Evolutionary conservation across 2,888 invertebrate genomes (phyloP), one percentile per base, ranked within the genome.

Genomic region (Caenorhabditis sp.): DNA sequence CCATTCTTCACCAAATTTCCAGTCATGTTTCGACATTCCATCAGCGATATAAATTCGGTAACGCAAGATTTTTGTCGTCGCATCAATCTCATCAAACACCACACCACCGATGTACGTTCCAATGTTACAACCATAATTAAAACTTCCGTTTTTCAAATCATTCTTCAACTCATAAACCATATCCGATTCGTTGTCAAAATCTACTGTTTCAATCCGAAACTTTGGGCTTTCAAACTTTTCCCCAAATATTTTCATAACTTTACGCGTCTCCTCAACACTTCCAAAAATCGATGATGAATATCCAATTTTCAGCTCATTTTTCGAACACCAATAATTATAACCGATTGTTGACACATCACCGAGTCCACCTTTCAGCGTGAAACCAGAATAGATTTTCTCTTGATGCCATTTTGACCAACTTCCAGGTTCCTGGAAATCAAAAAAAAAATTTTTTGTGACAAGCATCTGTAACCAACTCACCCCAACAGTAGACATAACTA

Each of bases 21-120:
- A 73, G 14, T 37, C 23, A 24, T 71, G 10, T 50, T 60, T 67
- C 31, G 64, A 59, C 4, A 8, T 5, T n/a, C 65, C 62, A 27
- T 65, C 64, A n/a, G 58, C 58, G n/a, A 73, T 26, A n/a, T 62
- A 31, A 27, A 77, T 69, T 31, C 64, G 27, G 53, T 73, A 77
- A 23, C 43, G 27, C 10, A 77, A 36, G 12, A 60, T 26, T 4
- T 70, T 66, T 5, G 27, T 3, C 4, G 43, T 10, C 19, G 60
- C 4, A 24, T 73, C 58, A 17, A 73, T 24, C 23, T 57, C 59
- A 21, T 69, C 69, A 57, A 77, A 73, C 1, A 69, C 66, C 21
- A 77, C 62, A 43, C 77, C 77, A 23, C 70, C 77, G n/a, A 67
- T 61, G 50, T 70, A 76, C 27, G 26, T 62, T 24, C 69, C 66